Conservation (phyloP, 1,140 invertebrate species). For the Drosophila nikananu region DNA sequence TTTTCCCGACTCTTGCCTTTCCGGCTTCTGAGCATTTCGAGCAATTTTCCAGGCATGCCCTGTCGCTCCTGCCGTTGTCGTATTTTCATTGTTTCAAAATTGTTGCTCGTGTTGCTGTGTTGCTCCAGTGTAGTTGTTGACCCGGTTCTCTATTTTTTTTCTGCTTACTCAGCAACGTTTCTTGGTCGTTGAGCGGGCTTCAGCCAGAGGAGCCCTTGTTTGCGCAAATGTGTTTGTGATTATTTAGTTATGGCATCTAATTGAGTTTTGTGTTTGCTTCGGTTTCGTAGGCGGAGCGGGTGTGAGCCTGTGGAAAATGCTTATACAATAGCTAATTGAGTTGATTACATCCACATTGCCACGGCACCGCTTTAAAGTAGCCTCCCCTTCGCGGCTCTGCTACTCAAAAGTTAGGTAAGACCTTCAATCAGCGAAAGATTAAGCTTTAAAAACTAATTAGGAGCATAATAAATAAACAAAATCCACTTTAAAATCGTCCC, state of each 20-base stretch:
- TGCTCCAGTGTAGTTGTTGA: slow-evolving; percentile 59
- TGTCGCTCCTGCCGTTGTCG: slow-evolving; percentile 58
- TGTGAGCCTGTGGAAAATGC: slow-evolving; percentile 2
- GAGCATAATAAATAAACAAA: background rate
- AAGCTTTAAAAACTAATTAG: background rate
- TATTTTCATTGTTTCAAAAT: slow-evolving; percentile 61
- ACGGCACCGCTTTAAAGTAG: background rate
- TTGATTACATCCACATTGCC: slow-evolving; percentile 61
- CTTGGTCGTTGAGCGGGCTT: slow-evolving; percentile 43
- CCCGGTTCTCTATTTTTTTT: slow-evolving; percentile 44
- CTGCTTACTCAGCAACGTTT: slow-evolving; percentile 15
- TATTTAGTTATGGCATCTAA: slow-evolving; percentile 84
- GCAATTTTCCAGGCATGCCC: slow-evolving; percentile 71
- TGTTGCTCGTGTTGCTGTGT: slow-evolving; percentile 38
- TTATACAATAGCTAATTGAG: slow-evolving; percentile 65
- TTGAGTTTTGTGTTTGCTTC: slow-evolving; percentile 74
- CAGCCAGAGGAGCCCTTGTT: slow-evolving; percentile 53
- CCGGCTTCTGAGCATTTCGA: slow-evolving; percentile 68
- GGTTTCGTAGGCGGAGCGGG: background rate
- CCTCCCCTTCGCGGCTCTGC: background rate
- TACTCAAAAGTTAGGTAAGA: background rate
- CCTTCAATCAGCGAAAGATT: background rate
- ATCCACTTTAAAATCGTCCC: fast-evolving
- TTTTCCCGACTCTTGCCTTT: background rate
- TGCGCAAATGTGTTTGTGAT: slow-evolving; percentile 81